A percentile compares a stretch with the other conserved stretches of the same genome.
These are phyloP conservation scores for Pararge aegeria DNA, from an alignment of 1,140 invertebrate genomes.

Conservation along the genomic window DNA sequence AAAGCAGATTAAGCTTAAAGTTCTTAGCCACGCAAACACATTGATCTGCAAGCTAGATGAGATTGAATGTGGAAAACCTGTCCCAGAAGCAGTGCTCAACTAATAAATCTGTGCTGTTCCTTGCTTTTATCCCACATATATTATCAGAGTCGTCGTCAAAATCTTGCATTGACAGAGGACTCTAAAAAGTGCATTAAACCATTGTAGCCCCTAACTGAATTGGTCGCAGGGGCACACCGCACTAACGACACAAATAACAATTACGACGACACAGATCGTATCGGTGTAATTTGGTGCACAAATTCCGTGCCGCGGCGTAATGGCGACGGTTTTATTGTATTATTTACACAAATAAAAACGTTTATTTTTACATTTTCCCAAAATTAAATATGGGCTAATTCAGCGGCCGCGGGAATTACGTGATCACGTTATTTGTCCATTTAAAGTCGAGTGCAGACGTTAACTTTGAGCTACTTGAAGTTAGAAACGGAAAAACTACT, in stretches of 20 bases:
- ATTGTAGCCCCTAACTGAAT: conserved; percentile 66
- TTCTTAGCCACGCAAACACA: too few relatives aligned
- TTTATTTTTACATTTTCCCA: conserved; percentile 79
- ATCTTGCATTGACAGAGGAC: neutral
- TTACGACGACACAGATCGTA: conserved; percentile 72
- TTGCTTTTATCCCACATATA: too few relatives aligned
- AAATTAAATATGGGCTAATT: conserved; percentile 78
- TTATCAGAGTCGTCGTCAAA: neutral
- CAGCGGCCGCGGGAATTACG: conserved; percentile 54
- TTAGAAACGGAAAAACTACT: too few relatives aligned
- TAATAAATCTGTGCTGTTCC: too few relatives aligned
- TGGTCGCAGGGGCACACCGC: conserved; percentile 58
- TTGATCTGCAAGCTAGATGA: too few relatives aligned
- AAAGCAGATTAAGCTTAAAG: too few relatives aligned
- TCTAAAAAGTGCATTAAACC: conserved; percentile 12
- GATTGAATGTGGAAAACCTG: too few relatives aligned
- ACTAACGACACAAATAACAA: conserved; percentile 73
- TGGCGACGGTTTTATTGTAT: conserved; percentile 72
- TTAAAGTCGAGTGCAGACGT: conserved; percentile 24
- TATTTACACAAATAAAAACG: conserved; percentile 80
- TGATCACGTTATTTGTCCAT: conserved; percentile 46
- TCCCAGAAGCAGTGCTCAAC: too few relatives aligned
- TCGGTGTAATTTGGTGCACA: conserved; percentile 68
- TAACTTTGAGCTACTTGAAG: conserved; percentile 21
- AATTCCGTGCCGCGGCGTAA: conserved; percentile 61